Percentiles rank a stretch among this genome's conserved stretches.
Evolutionary conservation across 2,113 vertebrate species (phyloP).

Genomic region (Cephalopholis sonnerati): DNA sequence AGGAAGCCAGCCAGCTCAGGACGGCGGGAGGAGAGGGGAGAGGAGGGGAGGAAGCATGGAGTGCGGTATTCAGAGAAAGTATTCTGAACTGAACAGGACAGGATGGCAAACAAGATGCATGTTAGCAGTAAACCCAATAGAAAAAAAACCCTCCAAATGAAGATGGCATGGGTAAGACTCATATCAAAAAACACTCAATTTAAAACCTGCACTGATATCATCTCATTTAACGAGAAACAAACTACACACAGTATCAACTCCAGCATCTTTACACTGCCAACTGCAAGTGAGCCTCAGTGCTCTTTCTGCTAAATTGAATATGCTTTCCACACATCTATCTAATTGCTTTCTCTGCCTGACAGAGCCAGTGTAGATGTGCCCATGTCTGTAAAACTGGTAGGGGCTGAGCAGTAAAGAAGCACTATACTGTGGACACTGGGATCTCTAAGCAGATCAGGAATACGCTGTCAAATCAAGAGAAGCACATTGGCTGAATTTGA

Average conservation of each 20-base stretch:
- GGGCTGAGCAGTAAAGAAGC: slow-evolving; percentile 9
- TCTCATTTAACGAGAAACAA: not conserved
- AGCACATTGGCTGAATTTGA: slow-evolving; percentile 3
- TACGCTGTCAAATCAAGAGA: slow-evolving; percentile 18
- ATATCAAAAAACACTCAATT: not conserved
- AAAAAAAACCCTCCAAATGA: slow-evolving; percentile 20
- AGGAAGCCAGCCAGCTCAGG: slow-evolving; percentile 74
- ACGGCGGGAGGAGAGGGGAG: slow-evolving; percentile 24
- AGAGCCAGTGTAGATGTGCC: slow-evolving; percentile 10
- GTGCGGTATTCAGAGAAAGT: slow-evolving; percentile 40
- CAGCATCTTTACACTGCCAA: too few species aligned
- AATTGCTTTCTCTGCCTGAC: slow-evolving; percentile 13
- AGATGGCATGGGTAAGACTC: not conserved
- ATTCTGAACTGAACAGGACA: slow-evolving; percentile 8
- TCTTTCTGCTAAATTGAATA: slow-evolving; percentile 12
- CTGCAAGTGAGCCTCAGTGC: slow-evolving; percentile 13
- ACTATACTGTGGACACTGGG: not conserved
- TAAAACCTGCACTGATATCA: slow-evolving; percentile 8
- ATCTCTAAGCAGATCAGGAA: slow-evolving; percentile 23
- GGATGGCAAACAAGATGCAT: slow-evolving; percentile 2
- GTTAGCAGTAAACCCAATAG: slow-evolving; percentile 38
- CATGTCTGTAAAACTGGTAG: slow-evolving; percentile 23
- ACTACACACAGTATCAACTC: not conserved
- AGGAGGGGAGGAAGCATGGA: slow-evolving; percentile 10
- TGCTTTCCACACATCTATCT: slow-evolving; percentile 5